A percentile compares a stretch with the other conserved stretches of the same genome.
These are phyloP conservation scores for Phoxinus dragarum DNA, from an alignment of 2,797 vertebrate species.

Conservation along the genomic window DNA sequence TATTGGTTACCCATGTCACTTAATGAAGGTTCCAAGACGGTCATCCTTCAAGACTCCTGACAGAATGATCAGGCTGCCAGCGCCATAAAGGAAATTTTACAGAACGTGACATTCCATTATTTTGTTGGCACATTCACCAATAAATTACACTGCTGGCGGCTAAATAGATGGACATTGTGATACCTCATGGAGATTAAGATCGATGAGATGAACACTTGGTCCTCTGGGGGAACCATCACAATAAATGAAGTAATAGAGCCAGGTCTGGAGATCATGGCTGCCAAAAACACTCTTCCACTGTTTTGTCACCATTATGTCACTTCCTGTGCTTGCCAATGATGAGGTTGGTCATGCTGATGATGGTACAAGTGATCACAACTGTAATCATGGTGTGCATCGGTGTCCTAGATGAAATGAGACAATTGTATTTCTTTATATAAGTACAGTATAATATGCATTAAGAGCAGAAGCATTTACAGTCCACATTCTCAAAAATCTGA, in stretches of 20 bases:
- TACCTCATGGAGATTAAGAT: slow-evolving; percentile 42
- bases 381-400: background rate
- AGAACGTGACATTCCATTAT: slow-evolving; percentile 42
- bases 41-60: slow-evolving; percentile 34
- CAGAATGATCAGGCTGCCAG: slow-evolving; percentile 40
- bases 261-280: slow-evolving; percentile 43
- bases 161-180: slow-evolving; percentile 43
- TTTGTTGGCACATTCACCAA: slow-evolving; percentile 34
- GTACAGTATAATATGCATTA: background rate
- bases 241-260: slow-evolving; percentile 21
- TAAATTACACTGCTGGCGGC: slow-evolving; percentile 41
- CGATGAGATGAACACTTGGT: slow-evolving; percentile 31
- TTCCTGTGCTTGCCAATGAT: background rate
- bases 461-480: background rate
- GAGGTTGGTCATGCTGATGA: slow-evolving; percentile 15
- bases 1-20: slow-evolving; percentile 24
- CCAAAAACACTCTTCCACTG: slow-evolving; percentile 29
- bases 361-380: background rate
- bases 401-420: background rate
- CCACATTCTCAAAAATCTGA: background rate
- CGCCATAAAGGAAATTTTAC: slow-evolving; percentile 22
- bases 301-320: slow-evolving; percentile 10
- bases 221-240: slow-evolving; percentile 32
- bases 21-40: slow-evolving; percentile 27
- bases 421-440: background rate